These are phyloP conservation scores for Lasiommata megera DNA, from an alignment of 2,888 invertebrate genomes.

Conservation along the genomic window DNA sequence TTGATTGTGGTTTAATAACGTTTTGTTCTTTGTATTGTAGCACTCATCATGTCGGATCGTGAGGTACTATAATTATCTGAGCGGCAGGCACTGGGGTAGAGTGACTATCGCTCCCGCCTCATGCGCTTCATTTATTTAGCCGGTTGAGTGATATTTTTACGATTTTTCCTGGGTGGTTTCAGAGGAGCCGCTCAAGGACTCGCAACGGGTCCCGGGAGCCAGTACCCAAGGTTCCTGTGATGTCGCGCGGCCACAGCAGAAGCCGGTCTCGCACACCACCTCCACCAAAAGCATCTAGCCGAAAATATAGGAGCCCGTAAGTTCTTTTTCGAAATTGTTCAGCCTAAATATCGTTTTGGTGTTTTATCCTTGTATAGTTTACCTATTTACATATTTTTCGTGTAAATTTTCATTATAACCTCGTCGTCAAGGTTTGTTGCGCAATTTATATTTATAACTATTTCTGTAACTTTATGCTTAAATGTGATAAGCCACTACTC, in stretches of 20 bases:
- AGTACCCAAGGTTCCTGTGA: slow-evolving; percentile 60
- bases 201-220: slow-evolving; percentile 76
- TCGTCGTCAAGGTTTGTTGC: slow-evolving; percentile 66
- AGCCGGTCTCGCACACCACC: slow-evolving; percentile 79
- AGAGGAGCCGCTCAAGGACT: slow-evolving; percentile 77
- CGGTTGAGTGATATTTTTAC: slow-evolving; percentile 8
- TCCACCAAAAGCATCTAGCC: slow-evolving; percentile 70
- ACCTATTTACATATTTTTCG: slow-evolving; percentile 23
- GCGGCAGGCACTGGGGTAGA: slow-evolving; percentile 25
- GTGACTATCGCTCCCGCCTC: slow-evolving; percentile 40
- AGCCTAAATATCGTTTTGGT: slow-evolving; percentile 17
- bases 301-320: slow-evolving; percentile 78
- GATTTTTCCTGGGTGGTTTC: slow-evolving; percentile 45
- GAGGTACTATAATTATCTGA: slow-evolving; percentile 70
- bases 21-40: slow-evolving; percentile 46
- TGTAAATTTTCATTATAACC: slow-evolving; percentile 48
- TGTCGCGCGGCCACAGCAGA: slow-evolving; percentile 73
- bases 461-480: not conserved
- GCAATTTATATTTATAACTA: slow-evolving; percentile 47
- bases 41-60: slow-evolving; percentile 70
- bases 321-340: slow-evolving; percentile 35
- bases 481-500: too few species aligned
- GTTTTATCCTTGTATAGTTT: not conserved
- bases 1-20: slow-evolving; percentile 51
- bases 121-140: slow-evolving; percentile 50